A percentile compares a stretch with the other conserved stretches of the same genome.
These are phyloP conservation scores for Drosophila gunungcola DNA, from an alignment of 1,140 invertebrate genomes.

Conservation along the genomic window DNA sequence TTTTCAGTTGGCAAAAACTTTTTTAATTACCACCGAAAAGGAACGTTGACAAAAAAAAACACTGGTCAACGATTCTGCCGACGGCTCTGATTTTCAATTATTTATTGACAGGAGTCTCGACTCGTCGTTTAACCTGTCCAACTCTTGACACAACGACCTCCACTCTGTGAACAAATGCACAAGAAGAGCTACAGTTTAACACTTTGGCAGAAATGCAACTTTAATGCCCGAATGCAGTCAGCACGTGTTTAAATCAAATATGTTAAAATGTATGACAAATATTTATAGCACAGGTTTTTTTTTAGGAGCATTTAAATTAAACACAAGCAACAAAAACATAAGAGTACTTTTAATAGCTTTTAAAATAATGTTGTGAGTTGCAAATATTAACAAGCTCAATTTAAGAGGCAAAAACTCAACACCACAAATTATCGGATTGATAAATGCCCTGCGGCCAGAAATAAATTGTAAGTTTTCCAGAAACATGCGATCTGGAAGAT, in stretches of 20 bases:
- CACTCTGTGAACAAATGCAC: background rate
- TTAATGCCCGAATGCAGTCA: constrained; percentile 5
- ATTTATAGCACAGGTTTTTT: background rate
- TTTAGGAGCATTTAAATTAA: background rate
- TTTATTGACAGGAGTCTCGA: constrained; percentile 65
- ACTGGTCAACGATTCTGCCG: constrained; percentile 20
- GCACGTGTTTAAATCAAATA: constrained; percentile 16
- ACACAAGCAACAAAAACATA: background rate
- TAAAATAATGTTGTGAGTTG: background rate
- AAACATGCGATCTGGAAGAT: constrained; percentile 32
- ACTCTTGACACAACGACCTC: constrained; percentile 56
- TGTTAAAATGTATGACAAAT: background rate
- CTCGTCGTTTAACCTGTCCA: constrained; percentile 71
- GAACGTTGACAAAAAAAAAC: constrained; percentile 39
- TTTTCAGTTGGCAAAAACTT: constrained; percentile 58
- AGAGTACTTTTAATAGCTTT: background rate
- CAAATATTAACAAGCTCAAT: constrained; percentile 13
- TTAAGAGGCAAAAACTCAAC: constrained; percentile 6
- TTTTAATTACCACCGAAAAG: constrained; percentile 76
- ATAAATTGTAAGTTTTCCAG: constrained; percentile 49
- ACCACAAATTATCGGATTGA: constrained; percentile 41
- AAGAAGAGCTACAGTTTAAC: constrained; percentile 27
- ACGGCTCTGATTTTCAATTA: constrained; percentile 71
- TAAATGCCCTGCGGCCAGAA: constrained; percentile 53
- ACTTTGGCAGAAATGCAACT: constrained; percentile 42